A percentile compares a stretch with the other conserved stretches of the same genome.
Evolutionary conservation across 2,888 invertebrate species (phyloP).

Genomic region (Lasioglossum morio): DNA sequence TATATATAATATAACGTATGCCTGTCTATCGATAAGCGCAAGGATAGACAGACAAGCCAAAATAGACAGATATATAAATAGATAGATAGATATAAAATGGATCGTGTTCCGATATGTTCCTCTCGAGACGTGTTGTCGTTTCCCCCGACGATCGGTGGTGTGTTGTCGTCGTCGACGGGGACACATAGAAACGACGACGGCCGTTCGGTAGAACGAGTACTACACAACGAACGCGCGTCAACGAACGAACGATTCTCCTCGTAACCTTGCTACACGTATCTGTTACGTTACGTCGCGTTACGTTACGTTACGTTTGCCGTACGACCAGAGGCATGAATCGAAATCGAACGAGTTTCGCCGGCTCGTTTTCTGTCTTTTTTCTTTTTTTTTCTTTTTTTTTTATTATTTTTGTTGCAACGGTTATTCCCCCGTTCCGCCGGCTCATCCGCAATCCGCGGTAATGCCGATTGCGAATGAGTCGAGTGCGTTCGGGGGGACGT

Average conservation of each 20-base stretch:
- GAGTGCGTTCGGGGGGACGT: slow-evolving; percentile 56
- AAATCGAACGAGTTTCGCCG: slow-evolving; percentile 64
- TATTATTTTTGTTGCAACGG: slow-evolving; percentile 6
- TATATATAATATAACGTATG: slow-evolving; percentile 45
- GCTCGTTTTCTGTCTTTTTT: slow-evolving; percentile 44
- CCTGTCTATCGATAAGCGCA: slow-evolving; percentile 53
- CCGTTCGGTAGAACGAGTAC: background rate
- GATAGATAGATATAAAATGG: slow-evolving; percentile 61
- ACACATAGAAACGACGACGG: background rate
- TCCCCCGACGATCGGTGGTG: background rate
- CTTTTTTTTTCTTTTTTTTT: background rate
- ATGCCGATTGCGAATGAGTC: slow-evolving; percentile 76
- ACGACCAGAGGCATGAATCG: slow-evolving; percentile 55
- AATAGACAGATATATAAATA: slow-evolving; percentile 58
- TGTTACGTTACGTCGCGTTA: background rate
- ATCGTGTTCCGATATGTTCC: slow-evolving; percentile 47
- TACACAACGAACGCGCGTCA: background rate
- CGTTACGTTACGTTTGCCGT: background rate
- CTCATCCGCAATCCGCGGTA: slow-evolving; percentile 73
- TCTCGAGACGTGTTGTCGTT: slow-evolving; percentile 1
- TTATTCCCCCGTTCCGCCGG: slow-evolving; percentile 31
- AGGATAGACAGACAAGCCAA: slow-evolving; percentile 60
- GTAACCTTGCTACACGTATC: slow-evolving; percentile 47
- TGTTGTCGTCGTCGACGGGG: background rate
- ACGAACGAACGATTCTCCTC: slow-evolving; percentile 28